phyloP scores from a whole-genome alignment of 2,797 vertebrate genomes.

The Myotis planiceps region DNA sequence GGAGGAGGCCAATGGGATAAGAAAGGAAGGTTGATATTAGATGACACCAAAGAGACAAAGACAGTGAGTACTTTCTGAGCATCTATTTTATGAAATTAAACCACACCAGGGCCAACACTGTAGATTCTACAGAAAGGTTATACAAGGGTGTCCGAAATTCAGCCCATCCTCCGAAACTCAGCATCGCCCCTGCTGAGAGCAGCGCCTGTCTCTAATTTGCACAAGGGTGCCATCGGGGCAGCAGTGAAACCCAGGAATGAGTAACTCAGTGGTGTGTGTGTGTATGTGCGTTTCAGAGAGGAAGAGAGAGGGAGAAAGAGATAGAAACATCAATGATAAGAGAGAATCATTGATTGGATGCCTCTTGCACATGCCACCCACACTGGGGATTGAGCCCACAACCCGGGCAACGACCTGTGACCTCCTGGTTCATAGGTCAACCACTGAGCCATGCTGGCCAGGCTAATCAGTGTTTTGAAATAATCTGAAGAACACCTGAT shows the following conservation, averaged over 20 bases:
- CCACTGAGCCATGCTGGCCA: no score
- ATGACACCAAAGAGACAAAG: background rate
- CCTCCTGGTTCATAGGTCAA: no score
- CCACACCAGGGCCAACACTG: background rate
- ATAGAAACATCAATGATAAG: no score
- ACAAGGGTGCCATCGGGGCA: background rate
- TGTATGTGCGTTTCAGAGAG: no score
- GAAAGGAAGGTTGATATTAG: background rate
- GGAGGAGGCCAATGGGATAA: background rate
- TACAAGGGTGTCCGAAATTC: background rate
- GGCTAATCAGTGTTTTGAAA: background rate
- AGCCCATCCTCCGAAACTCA: background rate
- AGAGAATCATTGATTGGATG: no score
- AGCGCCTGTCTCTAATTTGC: background rate
- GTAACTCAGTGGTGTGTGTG: background rate
- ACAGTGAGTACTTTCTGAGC: background rate
- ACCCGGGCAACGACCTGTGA: no score
- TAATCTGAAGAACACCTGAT: background rate
- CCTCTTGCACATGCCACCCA: no score
- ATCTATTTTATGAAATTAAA: slow-evolving; percentile 2
- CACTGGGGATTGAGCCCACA: no score
- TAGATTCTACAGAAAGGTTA: background rate
- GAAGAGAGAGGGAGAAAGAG: no score
- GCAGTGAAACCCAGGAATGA: background rate
- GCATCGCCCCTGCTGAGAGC: background rate